These are phyloP conservation scores for Urocynchramus pylzowi DNA, from an alignment of 2,113 vertebrate species.

Conservation along the genomic window DNA sequence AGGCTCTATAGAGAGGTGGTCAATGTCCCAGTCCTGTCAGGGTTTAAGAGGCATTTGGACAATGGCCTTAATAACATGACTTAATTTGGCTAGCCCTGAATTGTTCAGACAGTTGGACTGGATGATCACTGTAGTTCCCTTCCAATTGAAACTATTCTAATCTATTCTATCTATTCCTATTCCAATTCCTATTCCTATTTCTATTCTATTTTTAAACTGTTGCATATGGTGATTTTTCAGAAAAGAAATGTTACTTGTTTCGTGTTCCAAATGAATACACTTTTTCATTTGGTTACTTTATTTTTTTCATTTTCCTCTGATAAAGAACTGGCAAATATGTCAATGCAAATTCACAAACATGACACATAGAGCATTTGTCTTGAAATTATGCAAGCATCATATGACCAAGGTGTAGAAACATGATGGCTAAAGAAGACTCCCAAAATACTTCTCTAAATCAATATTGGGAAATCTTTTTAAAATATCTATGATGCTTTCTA, in stretches of 20 bases:
- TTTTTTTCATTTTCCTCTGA: neutral
- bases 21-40: neutral
- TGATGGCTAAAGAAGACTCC: neutral
- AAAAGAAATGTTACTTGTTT: neutral
- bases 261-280: neutral
- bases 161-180: neutral
- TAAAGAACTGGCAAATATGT: neutral
- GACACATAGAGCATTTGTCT: neutral
- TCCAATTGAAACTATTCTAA: neutral
- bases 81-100: neutral
- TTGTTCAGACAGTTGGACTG: neutral
- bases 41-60: neutral
- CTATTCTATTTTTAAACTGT: neutral
- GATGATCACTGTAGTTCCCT: neutral
- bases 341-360: neutral
- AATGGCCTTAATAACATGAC: neutral
- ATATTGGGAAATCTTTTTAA: neutral
- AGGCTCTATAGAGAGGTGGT: neutral
- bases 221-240: neutral
- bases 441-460: slow-evolving; percentile 15
- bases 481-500: neutral
- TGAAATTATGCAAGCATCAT: neutral
- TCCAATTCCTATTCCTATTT: neutral
- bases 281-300: neutral
- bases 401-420: neutral